Evolutionary conservation across 1,140 invertebrate genomes (phyloP), one percentile per base, ranked within the genome.

Genomic region (Panagrolaimus sp.): DNA sequence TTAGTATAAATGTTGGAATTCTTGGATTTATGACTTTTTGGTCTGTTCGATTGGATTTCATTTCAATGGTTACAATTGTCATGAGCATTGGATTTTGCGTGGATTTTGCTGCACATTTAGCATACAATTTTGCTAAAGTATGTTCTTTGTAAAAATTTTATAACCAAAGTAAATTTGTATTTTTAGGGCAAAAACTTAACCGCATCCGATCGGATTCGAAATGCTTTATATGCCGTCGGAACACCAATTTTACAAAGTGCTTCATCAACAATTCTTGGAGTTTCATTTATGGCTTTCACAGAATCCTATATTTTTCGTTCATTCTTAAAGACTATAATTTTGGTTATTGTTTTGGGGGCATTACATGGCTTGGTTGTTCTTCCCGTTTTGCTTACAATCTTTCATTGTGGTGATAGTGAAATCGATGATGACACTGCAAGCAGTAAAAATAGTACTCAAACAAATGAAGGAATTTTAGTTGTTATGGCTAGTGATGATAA

Each of bases 41-140:
- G 93, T 89, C 90, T 71, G 91, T 97, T 0, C 93, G 92, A 79
- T 86, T 97, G 10, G 94, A 96, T 83, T 94, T 93, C 8, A 94
- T 98, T 76, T 96, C 93, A 0, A 97, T 97, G 94, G 96, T 97
- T 47, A 96, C 96, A 80, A 86, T 96, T 1, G 95, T 83, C 12
- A 96, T 98, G 94, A 95, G 93, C 80, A 96, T 97, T 43, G 94
- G 94, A 45, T 97, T 97, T 85, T 96, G 92, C 4, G 93, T 97
- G 0, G 94, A 97, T 80, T 97, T 95, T 83, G 93, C 93, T 0
- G 94, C 94, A 8, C 94, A 97, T 81, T 95, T 97, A 52, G 94
- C 93, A 75, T 96, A 97, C 80, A 92, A 92, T 0, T 97, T 94
- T 83, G 92, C 96, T 89, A 78, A 83, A 28, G 78, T 80, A 14